Evolutionary conservation across 2,888 invertebrate species (phyloP).

Genomic region (Troides oblongomaculatus): DNA sequence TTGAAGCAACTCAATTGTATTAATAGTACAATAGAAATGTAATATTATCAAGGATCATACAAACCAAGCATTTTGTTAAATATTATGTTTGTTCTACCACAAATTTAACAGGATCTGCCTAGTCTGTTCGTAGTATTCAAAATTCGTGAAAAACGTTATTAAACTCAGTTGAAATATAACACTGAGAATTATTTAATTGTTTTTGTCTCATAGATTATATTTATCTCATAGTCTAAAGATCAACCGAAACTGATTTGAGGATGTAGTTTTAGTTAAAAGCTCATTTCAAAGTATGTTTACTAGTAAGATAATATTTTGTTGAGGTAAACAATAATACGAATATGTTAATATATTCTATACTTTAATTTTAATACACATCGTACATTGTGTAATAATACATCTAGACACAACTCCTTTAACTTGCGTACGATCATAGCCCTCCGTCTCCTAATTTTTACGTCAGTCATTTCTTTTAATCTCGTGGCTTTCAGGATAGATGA

Average conservation of each 20-base stretch:
- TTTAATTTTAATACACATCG: conserved; percentile 1
- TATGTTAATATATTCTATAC: background rate
- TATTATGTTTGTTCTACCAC: conserved; percentile 9
- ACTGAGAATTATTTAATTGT: no score
- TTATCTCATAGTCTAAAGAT: no score
- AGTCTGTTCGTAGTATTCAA: background rate
- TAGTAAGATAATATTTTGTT: no score
- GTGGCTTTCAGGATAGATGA: conserved; percentile 39
- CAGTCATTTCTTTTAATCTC: conserved; percentile 41
- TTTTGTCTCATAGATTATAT: no score
- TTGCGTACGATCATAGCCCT: conserved; percentile 51
- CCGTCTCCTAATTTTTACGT: conserved; percentile 34
- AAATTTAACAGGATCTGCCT: conserved; percentile 35
- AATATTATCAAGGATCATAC: no score
- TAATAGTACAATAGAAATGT: no score
- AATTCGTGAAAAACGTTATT: conserved; percentile 1
- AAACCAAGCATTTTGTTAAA: background rate
- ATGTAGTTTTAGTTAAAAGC: no score
- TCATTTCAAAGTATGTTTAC: no score
- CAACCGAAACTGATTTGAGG: no score
- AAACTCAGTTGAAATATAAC: background rate
- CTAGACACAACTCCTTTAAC: conserved; percentile 78
- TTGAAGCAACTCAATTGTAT: background rate
- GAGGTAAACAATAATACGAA: background rate
- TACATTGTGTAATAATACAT: conserved; percentile 79